Evolutionary conservation across 2,113 vertebrate genomes (phyloP).

Genomic region (Piprites chloris): DNA sequence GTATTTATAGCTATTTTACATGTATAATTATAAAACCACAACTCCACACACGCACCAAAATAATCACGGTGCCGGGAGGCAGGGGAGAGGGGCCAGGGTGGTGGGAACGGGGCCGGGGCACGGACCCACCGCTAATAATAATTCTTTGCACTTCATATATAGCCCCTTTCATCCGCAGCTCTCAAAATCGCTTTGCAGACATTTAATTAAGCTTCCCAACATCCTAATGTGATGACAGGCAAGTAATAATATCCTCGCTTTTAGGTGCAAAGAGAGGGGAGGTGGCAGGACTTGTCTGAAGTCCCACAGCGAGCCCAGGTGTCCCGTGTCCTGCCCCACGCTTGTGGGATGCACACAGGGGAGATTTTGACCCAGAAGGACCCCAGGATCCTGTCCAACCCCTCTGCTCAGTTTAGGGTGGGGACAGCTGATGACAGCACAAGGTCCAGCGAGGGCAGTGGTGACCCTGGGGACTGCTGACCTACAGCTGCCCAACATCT

Average conservation of each 20-base stretch:
- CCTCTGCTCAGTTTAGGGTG: not conserved
- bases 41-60: not conserved
- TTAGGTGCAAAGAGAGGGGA: not conserved
- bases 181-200: slow-evolving; percentile 33
- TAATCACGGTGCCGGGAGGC: not conserved
- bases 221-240: slow-evolving; percentile 40
- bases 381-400: not conserved
- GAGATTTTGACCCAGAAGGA: not conserved
- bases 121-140: slow-evolving; percentile 25
- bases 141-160: slow-evolving; percentile 45
- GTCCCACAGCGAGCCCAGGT: not conserved
- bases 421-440: rapidly evolving
- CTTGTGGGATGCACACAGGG: not conserved
- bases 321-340: not conserved
- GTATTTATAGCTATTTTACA: slow-evolving; percentile 56
- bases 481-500: slow-evolving; percentile 47
- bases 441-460: rapidly evolving
- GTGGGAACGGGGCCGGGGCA: not conserved
- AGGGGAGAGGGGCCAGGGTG: not conserved
- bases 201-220: slow-evolving; percentile 46
- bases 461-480: rapidly evolving
- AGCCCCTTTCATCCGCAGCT: not conserved
- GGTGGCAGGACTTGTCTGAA: not conserved
- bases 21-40: slow-evolving; percentile 47
- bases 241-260: not conserved